Conservation (phyloP, 2,113 vertebrate species). For the Regulus satrapa region DNA sequence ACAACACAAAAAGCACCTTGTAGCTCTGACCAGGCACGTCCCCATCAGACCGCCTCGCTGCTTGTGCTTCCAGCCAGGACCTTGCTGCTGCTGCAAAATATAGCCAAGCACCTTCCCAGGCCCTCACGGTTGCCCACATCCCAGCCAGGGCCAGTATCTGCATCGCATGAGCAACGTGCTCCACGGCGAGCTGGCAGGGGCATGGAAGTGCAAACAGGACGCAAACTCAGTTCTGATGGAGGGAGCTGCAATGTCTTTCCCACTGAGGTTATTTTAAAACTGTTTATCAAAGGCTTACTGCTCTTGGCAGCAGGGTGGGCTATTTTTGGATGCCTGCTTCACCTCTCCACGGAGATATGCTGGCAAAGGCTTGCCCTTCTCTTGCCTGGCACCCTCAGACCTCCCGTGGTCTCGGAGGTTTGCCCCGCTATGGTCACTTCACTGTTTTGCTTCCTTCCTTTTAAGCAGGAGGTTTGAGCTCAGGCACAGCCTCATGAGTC, state of each 20-base stretch:
- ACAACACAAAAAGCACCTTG: background rate
- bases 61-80: background rate
- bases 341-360: background rate
- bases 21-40: background rate
- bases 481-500: background rate
- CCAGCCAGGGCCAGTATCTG: background rate
- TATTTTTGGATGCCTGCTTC: conserved; percentile 51
- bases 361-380: background rate
- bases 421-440: background rate
- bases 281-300: conserved; percentile 65
- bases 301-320: conserved; percentile 32
- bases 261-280: conserved; percentile 54
- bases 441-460: background rate
- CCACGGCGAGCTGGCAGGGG: background rate
- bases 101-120: background rate
- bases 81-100: background rate
- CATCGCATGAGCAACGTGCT: background rate
- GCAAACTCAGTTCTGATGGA: conserved; percentile 14
- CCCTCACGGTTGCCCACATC: background rate
- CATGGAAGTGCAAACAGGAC: background rate
- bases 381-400: conserved; percentile 5
- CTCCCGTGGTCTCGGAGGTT: background rate
- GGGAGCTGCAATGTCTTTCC: conserved; percentile 30
- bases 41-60: background rate
- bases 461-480: background rate